Conservation (phyloP, 2,113 vertebrate species). For the Eptatretus burgeri region DNA sequence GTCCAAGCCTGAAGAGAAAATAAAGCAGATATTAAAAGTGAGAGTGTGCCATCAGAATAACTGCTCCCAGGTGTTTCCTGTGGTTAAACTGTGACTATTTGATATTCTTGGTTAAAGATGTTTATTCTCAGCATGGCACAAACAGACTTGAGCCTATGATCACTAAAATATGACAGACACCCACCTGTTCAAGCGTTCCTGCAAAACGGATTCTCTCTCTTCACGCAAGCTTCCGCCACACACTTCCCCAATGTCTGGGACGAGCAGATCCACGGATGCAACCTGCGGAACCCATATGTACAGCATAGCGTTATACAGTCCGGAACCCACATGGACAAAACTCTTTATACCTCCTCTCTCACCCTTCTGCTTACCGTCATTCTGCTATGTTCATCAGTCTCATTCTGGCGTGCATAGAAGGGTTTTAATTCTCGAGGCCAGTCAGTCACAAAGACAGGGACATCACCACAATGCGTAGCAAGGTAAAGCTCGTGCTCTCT, state of each 20-base stretch:
- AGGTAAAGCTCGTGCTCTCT: slow-evolving; percentile 75
- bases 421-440: slow-evolving; percentile 66
- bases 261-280: slow-evolving; percentile 69
- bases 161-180: too few species aligned
- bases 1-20: slow-evolving; percentile 27
- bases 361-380: neutral
- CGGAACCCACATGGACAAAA: neutral
- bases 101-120: too few species aligned
- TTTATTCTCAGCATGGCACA: too few species aligned
- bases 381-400: slow-evolving; percentile 15
- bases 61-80: too few species aligned
- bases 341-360: neutral
- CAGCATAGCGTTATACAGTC: neutral
- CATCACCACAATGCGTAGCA: slow-evolving; percentile 38
- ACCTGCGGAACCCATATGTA: slow-evolving; percentile 20
- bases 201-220: slow-evolving; percentile 37
- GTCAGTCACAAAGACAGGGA: slow-evolving; percentile 58
- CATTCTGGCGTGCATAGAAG: slow-evolving; percentile 77
- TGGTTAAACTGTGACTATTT: too few species aligned
- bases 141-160: too few species aligned
- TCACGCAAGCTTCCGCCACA: slow-evolving; percentile 75
- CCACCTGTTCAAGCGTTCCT: slow-evolving; percentile 21
- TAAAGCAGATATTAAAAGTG: slow-evolving; percentile 10
- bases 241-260: slow-evolving; percentile 61
- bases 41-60: too few species aligned